Conservation (phyloP, 2,888 invertebrate species). For the Bibio marci region DNA sequence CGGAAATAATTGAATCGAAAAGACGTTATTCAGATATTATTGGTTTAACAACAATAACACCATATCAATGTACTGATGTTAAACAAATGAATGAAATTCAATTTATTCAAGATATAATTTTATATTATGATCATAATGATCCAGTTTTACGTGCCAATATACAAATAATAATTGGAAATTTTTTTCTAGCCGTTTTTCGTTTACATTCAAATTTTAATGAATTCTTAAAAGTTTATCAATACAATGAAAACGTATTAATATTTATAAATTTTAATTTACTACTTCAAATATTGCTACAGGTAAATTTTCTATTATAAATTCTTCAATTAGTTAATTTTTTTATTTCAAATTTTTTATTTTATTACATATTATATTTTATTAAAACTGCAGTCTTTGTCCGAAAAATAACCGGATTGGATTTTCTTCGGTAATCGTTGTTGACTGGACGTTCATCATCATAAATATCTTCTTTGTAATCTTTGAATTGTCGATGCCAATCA, state of each 20-base stretch:
- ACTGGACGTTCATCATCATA: no score
- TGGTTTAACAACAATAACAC: neutral
- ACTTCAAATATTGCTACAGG: slow-evolving; percentile 6
- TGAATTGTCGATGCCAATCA: no score
- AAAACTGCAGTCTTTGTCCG: no score
- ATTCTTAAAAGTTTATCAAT: slow-evolving; percentile 2
- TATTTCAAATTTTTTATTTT: no score
- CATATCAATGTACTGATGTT: neutral
- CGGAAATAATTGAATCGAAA: slow-evolving; percentile 22
- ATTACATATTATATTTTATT: neutral
- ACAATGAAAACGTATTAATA: neutral
- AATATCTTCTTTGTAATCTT: no score
- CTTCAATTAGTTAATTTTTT: neutral
- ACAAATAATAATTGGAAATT: slow-evolving; percentile 26
- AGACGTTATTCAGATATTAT: neutral
- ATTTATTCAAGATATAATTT: slow-evolving; percentile 20
- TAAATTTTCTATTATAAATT: no score
- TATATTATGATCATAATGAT: slow-evolving; percentile 25
- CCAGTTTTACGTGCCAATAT: slow-evolving; percentile 27
- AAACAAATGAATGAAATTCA: slow-evolving; percentile 7
- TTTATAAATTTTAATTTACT: slow-evolving; percentile 6
- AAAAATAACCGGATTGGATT: neutral
- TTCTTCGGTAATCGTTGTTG: no score
- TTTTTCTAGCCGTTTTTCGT: slow-evolving; percentile 12
- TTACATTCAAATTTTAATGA: slow-evolving; percentile 2